Evolutionary conservation across 53 echinoderm and acorn worm genomes (phyloP).

Genomic region (Paracentrotus lividus): DNA sequence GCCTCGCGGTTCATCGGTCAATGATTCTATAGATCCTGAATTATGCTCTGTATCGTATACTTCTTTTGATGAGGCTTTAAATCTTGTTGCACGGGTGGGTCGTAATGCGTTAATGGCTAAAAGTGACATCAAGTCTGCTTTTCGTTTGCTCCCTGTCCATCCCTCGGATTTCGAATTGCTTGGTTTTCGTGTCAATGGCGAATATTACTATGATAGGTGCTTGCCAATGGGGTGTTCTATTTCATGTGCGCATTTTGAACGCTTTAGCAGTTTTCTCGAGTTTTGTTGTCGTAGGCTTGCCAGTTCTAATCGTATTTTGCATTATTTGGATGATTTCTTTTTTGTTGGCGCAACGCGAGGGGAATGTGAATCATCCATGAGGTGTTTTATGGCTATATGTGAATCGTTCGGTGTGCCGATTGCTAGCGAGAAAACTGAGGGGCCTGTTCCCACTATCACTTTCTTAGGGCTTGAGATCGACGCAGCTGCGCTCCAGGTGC

Average conservation of each 20-base stretch:
- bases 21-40: neutral
- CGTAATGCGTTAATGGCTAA: neutral
- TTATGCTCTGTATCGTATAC: neutral
- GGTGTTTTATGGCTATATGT: slow-evolving; percentile 46
- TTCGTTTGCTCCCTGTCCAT: neutral
- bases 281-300: neutral
- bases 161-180: neutral
- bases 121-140: neutral
- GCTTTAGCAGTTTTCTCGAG: neutral
- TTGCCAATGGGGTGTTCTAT: neutral
- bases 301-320: neutral
- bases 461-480: slow-evolving; percentile 74
- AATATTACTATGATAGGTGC: neutral
- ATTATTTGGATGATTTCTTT: slow-evolving; percentile 76
- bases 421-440: slow-evolving; percentile 70
- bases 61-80: neutral
- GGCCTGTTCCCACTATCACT: slow-evolving; percentile 40
- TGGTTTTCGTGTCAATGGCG: neutral
- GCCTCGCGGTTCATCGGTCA: neutral
- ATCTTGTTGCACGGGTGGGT: neutral
- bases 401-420: slow-evolving; percentile 65
- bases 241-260: neutral
- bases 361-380: neutral
- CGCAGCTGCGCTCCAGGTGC: neutral
- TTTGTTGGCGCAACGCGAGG: slow-evolving; percentile 25